phyloP scores from a whole-genome alignment of 2,113 vertebrate genomes.

The Oncorhynchus clarkii region DNA sequence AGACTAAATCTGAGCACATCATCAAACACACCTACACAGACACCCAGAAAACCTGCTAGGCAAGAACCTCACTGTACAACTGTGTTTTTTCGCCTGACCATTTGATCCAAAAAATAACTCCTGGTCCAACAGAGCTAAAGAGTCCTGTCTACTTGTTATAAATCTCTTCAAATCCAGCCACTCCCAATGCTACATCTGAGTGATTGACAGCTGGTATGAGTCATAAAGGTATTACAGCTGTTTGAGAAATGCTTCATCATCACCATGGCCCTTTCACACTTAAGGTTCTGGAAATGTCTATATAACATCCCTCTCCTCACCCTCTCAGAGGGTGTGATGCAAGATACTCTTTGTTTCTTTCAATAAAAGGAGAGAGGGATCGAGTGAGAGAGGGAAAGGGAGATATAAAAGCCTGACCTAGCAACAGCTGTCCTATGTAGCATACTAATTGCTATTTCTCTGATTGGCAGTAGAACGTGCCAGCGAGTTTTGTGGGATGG shows the following conservation, averaged over 20 bases:
- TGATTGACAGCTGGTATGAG: constrained; percentile 33
- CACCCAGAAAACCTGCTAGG: background rate
- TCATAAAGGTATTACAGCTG: constrained; percentile 35
- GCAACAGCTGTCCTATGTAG: no score
- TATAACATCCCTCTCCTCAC: constrained; percentile 5
- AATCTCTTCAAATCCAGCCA: constrained; percentile 27
- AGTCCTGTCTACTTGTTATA: constrained; percentile 18
- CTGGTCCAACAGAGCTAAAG: no score
- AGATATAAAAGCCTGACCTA: background rate
- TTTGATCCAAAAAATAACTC: no score
- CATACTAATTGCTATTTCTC: no score
- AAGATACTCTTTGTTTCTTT: constrained; percentile 46
- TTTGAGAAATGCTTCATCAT: background rate
- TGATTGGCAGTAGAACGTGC: no score
- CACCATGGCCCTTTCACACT: no score
- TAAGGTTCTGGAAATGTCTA: constrained; percentile 15
- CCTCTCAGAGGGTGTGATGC: constrained; percentile 38
- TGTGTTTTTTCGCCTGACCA: no score
- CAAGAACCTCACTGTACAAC: background rate
- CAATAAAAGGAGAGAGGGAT: constrained; percentile 28
- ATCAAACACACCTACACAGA: background rate
- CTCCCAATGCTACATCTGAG: constrained; percentile 16
- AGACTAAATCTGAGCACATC: no score
- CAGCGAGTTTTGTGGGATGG: no score
- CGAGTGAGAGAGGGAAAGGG: constrained; percentile 4